A percentile compares a stretch with the other conserved stretches of the same genome.
These are phyloP conservation scores for Drosophila murphyi DNA, from an alignment of 1,140 invertebrate genomes.

Conservation along the genomic window DNA sequence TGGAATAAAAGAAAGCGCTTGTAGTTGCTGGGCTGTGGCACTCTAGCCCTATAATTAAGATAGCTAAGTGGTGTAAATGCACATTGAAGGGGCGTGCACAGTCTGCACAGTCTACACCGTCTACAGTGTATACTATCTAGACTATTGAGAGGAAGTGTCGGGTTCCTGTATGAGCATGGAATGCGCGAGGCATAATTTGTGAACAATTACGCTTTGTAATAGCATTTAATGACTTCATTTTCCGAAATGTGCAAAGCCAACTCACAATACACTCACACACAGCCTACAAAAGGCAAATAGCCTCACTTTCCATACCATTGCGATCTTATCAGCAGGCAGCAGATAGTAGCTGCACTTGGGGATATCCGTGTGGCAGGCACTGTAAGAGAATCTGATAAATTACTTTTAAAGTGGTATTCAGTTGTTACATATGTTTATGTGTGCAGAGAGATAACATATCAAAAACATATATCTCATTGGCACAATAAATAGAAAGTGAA, in stretches of 20 bases:
- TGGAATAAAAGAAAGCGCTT: conserved; percentile 8
- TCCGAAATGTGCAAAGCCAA: conserved; percentile 17
- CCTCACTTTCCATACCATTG: conserved; percentile 54
- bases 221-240: conserved; percentile 83
- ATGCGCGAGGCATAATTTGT: conserved; percentile 63
- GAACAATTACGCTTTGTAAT: conserved; percentile 83
- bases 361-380: not conserved
- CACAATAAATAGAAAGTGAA: too few species aligned
- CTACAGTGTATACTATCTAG: not conserved
- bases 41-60: conserved; percentile 72
- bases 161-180: conserved; percentile 41
- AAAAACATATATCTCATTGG: too few species aligned
- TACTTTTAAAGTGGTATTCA: not conserved
- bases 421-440: too few species aligned
- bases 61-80: conserved; percentile 73
- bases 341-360: not conserved
- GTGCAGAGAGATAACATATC: too few species aligned
- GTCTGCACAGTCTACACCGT: not conserved
- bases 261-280: too few species aligned
- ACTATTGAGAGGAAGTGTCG: conserved; percentile 57
- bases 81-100: conserved; percentile 52
- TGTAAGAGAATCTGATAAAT: conserved; percentile 10
- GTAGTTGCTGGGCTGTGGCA: conserved; percentile 29
- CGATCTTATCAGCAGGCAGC: conserved; percentile 53
- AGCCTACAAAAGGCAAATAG: conserved; percentile 41